Base-by-base conservation (phyloP, 1,140 invertebrate species). In the Drosophila nikananu region DNA sequence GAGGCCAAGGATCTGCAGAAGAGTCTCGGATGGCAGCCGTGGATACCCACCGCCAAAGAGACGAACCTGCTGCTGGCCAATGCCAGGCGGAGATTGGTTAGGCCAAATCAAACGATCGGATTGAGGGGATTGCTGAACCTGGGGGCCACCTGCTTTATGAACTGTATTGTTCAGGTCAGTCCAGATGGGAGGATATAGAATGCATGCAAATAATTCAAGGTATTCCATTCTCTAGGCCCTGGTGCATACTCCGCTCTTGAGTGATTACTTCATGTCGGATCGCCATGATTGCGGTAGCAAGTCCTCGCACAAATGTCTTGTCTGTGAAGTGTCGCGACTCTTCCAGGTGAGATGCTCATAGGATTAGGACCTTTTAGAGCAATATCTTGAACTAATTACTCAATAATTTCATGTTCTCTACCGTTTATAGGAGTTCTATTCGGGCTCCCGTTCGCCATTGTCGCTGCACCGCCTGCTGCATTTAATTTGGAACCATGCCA, bases 141-240 rank as follows among this genome's bases (percentile, higher is more conserved):
- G 78, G 98, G 99, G n/a, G 98, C 98, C 76, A 99, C 99, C 2
- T 99, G 99, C 94, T 99, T 99, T 93, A 99, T 99, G 97, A 99
- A 99, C 93, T 98, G 98, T 91, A 99, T 99, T 87, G 96, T 99
- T 10, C 99, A 99, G 94, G 95, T 95, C 39, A 68, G 77, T 62
- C 2, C 6, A 1, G 17, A 21, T 10, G 15, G 9, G 3, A 19
- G 8, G 7, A 7, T 12, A 17, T 32, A 5, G 3, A 23, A 41
- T 19, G 21, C 10, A 19, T 17, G 10, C 3, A 21, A 68, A 2
- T 52, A 35, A 61, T 10, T 9, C 5, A 57, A 42, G 27, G 0
- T 13, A 17, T 32, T 65, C 41, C 32, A 3, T 21, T 44, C 17
- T 93, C 27, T 83, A 95, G 94, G 97, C 97, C 2, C 92, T 99